Evolutionary conservation across 2,888 invertebrate genomes (phyloP).

Genomic region (Gibbula magus): DNA sequence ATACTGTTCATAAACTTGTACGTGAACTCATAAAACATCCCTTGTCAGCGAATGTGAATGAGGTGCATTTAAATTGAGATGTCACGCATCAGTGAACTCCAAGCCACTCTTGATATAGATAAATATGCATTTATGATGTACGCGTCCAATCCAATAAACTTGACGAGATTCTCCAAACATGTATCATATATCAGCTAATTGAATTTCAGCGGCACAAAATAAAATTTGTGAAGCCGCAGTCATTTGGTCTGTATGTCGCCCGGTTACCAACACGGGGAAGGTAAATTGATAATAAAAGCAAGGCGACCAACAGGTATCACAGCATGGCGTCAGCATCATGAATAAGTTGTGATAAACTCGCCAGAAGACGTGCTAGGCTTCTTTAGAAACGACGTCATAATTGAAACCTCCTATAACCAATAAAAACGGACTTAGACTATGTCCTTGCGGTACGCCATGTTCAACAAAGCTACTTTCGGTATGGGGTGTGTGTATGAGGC

Average conservation of each 20-base stretch:
- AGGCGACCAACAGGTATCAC: background rate
- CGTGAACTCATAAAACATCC: no score
- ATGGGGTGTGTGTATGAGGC: no score
- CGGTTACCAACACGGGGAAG: background rate
- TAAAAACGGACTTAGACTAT: background rate
- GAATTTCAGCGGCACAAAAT: background rate
- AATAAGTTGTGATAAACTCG: background rate
- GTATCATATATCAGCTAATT: background rate
- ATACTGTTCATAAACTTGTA: no score
- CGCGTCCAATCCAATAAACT: no score
- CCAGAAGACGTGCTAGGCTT: background rate
- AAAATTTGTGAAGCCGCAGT: background rate
- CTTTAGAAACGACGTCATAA: background rate
- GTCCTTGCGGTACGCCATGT: background rate
- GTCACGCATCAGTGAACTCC: no score
- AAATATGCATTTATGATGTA: no score
- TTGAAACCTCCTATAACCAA: background rate
- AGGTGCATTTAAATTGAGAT: no score
- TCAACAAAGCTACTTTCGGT: background rate
- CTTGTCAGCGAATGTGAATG: no score
- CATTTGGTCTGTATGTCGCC: background rate
- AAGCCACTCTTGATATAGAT: no score
- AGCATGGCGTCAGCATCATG: background rate
- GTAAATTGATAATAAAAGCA: background rate
- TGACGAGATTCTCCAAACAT: no score